Evolutionary conservation across 2,888 invertebrate species (phyloP).

Genomic region (Diaphora mendica): DNA sequence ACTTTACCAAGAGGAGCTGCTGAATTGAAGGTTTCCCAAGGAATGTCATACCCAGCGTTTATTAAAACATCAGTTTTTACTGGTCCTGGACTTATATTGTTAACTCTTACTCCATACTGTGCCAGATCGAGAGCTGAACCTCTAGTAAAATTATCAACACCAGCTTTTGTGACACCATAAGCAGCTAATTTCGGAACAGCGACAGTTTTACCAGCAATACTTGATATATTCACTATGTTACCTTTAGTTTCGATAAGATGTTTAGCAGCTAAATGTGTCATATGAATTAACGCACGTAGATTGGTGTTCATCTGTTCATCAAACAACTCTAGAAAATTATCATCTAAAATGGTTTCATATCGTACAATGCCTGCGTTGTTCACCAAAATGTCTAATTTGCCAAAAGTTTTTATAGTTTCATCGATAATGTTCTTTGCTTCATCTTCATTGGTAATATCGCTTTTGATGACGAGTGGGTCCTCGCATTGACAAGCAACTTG

Average conservation of each 20-base stretch:
- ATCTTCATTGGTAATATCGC: conserved; percentile 55
- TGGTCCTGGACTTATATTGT: conserved; percentile 55
- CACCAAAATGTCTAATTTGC: conserved; percentile 55
- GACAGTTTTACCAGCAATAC: conserved; percentile 41
- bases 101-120: conserved; percentile 52
- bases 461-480: conserved; percentile 46
- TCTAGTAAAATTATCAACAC: conserved; percentile 93
- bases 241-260: conserved; percentile 58
- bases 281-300: conserved; percentile 51
- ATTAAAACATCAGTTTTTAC: conserved; percentile 52
- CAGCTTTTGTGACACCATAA: conserved; percentile 91
- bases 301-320: conserved; percentile 60
- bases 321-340: conserved; percentile 44
- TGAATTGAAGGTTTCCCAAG: conserved; percentile 40
- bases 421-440: conserved; percentile 53
- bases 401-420: conserved; percentile 51
- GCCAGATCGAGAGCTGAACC: conserved; percentile 84
- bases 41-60: conserved; percentile 86
- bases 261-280: conserved; percentile 56
- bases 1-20: conserved; percentile 47
- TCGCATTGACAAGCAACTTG: conserved; percentile 74
- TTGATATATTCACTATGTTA: conserved; percentile 63
- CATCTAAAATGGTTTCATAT: conserved; percentile 37
- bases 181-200: conserved; percentile 29
- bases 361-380: conserved; percentile 59